A percentile compares a stretch with the other conserved stretches of the same genome.
Evolutionary conservation across 2,888 invertebrate genomes (phyloP).

Genomic region (Poecilobothrus nobilitatus): DNA sequence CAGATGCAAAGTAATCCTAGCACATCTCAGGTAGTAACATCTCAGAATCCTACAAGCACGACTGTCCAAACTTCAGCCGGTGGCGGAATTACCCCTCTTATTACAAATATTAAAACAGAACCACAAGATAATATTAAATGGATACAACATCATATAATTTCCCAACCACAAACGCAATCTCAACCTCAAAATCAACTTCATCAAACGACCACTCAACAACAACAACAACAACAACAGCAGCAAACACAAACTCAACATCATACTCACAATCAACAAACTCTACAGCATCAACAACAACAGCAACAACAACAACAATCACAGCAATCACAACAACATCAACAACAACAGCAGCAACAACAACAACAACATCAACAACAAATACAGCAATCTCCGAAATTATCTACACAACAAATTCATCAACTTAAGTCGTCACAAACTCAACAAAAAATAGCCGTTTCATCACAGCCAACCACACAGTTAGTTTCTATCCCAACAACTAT

Average conservation of each 20-base stretch:
- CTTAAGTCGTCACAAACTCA: slow-evolving; percentile 17
- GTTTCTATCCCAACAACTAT: slow-evolving; percentile 26
- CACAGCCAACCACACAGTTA: slow-evolving; percentile 18
- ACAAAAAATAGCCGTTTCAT: slow-evolving; percentile 20
- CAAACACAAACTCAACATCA: slow-evolving; percentile 29
- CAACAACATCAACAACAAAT: slow-evolving; percentile 24
- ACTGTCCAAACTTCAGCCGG: slow-evolving; percentile 25
- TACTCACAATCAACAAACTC: slow-evolving; percentile 25
- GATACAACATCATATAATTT: slow-evolving; percentile 12
- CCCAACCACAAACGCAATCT: slow-evolving; percentile 17
- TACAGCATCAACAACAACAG: slow-evolving; percentile 21
- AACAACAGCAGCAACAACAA: slow-evolving; percentile 31
- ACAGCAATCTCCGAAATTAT: slow-evolving; percentile 18
- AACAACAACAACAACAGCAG: slow-evolving; percentile 36
- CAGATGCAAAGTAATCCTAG: slow-evolving; percentile 25
- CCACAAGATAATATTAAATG: slow-evolving; percentile 31
- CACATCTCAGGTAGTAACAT: slow-evolving; percentile 32
- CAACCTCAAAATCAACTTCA: slow-evolving; percentile 34
- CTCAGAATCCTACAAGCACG: slow-evolving; percentile 23
- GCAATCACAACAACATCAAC: slow-evolving; percentile 23
- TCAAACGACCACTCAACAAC: slow-evolving; percentile 24
- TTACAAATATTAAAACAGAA: slow-evolving; percentile 35
- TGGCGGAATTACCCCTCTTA: slow-evolving; percentile 28
- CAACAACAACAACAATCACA: slow-evolving; percentile 24
- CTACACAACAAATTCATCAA: slow-evolving; percentile 16